Percentiles rank a stretch among this genome's conserved stretches.
phyloP scores from a whole-genome alignment of 2,888 invertebrate species.

The Volucella inflata region DNA sequence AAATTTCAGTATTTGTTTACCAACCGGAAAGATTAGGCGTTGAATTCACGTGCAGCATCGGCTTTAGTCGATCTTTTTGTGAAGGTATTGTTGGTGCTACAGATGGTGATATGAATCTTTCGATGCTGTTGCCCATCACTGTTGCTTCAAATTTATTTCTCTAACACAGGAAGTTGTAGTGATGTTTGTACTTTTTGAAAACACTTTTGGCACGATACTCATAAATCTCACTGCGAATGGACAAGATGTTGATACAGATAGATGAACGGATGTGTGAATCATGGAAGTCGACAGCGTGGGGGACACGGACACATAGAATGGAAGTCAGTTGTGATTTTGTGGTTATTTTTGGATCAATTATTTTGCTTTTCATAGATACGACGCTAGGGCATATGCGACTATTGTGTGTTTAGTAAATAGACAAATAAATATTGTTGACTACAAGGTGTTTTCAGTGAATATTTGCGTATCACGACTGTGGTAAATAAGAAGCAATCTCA shows the following conservation, averaged over 20 bases:
- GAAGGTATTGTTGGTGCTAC: conserved; percentile 53
- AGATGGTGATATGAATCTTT: conserved; percentile 77
- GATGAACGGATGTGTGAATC: conserved; percentile 32
- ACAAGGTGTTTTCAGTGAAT: too few species aligned
- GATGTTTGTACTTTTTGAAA: neutral
- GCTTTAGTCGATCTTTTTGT: conserved; percentile 63
- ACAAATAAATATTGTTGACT: too few species aligned
- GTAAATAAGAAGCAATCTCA: too few species aligned
- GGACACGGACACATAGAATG: neutral
- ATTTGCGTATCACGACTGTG: too few species aligned
- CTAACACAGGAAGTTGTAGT: neutral
- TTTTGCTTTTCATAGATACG: too few species aligned
- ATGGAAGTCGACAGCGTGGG: conserved; percentile 8
- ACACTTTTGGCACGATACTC: conserved; percentile 18
- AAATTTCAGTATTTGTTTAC: conserved; percentile 75
- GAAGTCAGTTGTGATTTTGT: conserved; percentile 25
- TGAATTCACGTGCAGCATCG: conserved; percentile 80
- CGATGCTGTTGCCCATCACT: conserved; percentile 82
- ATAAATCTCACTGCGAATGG: conserved; percentile 1
- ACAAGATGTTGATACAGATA: conserved; percentile 13
- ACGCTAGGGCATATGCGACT: too few species aligned
- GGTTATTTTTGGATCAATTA: conserved; percentile 24
- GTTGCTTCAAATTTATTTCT: neutral
- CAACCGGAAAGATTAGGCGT: conserved; percentile 82
- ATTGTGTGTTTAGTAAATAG: too few species aligned